Percentiles rank a stretch among this genome's conserved stretches.
Evolutionary conservation across 92 coral and sea anemone genomes (phyloP).

Genomic region (Zoanthus solanderi): DNA sequence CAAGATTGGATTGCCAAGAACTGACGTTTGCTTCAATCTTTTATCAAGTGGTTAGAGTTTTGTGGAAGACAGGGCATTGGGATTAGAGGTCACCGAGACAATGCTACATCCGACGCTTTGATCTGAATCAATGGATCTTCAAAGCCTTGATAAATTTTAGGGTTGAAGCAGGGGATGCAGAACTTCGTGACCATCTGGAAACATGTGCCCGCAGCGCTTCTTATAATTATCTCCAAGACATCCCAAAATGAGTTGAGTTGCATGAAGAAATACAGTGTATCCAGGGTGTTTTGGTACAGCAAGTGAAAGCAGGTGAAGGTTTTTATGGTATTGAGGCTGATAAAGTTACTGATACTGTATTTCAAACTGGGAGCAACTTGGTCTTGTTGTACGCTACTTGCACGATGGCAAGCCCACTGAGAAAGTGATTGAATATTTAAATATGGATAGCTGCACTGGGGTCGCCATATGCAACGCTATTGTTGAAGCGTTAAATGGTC

Average conservation of each 20-base stretch:
- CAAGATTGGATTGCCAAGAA: background rate
- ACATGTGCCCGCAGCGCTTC: background rate
- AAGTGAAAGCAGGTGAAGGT: background rate
- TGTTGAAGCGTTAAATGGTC: too few species aligned
- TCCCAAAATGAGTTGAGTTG: background rate
- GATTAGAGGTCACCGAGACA: background rate
- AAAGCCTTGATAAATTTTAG: background rate
- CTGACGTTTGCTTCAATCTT: background rate
- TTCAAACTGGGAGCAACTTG: too few species aligned
- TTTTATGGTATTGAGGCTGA: background rate
- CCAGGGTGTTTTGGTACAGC: background rate
- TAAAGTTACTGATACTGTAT: too few species aligned
- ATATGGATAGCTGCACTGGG: too few species aligned
- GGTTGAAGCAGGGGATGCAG: background rate
- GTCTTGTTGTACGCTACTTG: too few species aligned
- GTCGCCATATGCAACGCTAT: too few species aligned
- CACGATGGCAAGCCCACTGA: too few species aligned
- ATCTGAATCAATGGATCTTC: background rate
- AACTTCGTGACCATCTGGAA: background rate
- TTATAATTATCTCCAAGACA: background rate
- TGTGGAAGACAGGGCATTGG: conserved; percentile 1
- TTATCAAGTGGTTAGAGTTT: background rate
- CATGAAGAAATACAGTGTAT: background rate
- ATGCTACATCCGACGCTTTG: background rate
- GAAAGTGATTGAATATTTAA: too few species aligned